Conservation (phyloP, 2,797 vertebrate genomes). For the Falco rusticolus region DNA sequence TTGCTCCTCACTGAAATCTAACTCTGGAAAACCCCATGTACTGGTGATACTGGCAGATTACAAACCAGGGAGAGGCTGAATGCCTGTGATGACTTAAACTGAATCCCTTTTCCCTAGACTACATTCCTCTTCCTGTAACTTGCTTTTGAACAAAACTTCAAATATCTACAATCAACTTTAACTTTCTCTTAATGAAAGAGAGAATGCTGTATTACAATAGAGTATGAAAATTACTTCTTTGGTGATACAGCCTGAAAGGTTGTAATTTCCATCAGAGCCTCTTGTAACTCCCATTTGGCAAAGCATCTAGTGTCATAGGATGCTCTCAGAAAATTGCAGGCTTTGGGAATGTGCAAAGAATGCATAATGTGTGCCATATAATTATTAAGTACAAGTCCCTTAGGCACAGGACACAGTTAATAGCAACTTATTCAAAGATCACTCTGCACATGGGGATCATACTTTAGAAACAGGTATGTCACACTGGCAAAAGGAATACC, state of each 20-base stretch:
- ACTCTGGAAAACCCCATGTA: not conserved
- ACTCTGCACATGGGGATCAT: not conserved
- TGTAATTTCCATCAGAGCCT: conserved; percentile 48
- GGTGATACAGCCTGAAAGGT: conserved; percentile 13
- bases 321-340: conserved; percentile 22
- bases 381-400: not conserved
- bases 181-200: conserved; percentile 16
- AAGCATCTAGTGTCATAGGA: not conserved
- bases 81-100: not conserved
- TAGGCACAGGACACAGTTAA: not conserved
- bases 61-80: not conserved
- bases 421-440: not conserved
- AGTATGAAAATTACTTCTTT: conserved; percentile 12
- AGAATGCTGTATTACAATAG: not conserved
- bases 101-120: not conserved
- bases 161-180: not conserved
- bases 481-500: not conserved
- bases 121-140: not conserved
- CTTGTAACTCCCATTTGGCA: conserved; percentile 5
- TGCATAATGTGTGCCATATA: not conserved
- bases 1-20: not conserved
- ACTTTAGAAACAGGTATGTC: not conserved
- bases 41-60: not conserved
- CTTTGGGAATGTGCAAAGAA: conserved; percentile 26
- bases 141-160: conserved; percentile 10